Base-by-base conservation (phyloP, 2,113 vertebrate species). In the Atherinomorus stipes region DNA sequence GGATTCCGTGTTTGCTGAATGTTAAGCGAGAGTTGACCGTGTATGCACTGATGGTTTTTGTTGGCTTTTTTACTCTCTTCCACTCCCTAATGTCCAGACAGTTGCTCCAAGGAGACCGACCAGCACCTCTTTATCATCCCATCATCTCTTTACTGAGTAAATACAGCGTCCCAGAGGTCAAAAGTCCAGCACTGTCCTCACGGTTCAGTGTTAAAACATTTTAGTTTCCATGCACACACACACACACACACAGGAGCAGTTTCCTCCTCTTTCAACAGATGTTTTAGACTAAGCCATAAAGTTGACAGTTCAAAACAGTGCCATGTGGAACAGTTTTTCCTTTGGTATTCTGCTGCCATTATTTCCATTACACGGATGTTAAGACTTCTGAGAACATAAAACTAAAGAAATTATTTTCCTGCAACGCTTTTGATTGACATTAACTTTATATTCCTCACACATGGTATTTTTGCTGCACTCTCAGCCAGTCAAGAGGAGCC, bases 51-150 rank as follows among this genome's bases (percentile, higher is more conserved):
- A 57, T 38, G 59, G 16, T 26, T 53, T 42, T 21, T 60, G 52
- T 37, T 8, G 57, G 28, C 31, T 47, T 51, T 66, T 59, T 47
- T 3, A 56, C 31, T 80, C 58, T 40, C 59, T 38, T 69, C 50
- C 19, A 62, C 58, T 72, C 44, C 70, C 64, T 60, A 10, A 7
- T 52, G 37, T 74, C 60, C 7, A 26, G 60, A 45, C 40, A 74
- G 51, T 45, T 4, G 37, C 74, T 82, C 68, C 61, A 45, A 71
- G 66, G 66, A 88, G 74, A 81, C 38, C 8, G 50, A 64, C 64
- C 60, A 64, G 64, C 74, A 84, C 76, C 61, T 89, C 67, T 84
- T 90, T 84, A 88, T 88, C 79, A 37, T 51, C 80, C 82, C 66
- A 71, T 91, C 80, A 82, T 76, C 87, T 67, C 59, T 12, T 49